Base-by-base conservation (phyloP, 1,140 invertebrate species). In the Neuroterus valhalla region DNA sequence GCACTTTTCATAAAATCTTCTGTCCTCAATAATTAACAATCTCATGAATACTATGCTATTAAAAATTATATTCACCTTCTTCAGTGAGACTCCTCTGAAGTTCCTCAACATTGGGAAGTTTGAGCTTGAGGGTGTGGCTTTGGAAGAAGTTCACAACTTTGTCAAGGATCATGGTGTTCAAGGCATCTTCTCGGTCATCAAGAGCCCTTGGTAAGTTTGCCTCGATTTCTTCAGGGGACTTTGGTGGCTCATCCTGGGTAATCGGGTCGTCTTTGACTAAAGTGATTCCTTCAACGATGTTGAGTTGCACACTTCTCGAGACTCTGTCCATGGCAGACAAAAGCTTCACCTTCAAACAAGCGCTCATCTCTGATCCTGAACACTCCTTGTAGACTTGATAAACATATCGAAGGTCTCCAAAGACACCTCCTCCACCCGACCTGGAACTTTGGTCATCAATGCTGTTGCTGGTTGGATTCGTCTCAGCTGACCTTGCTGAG, bases 331-430 rank as follows among this genome's bases (percentile, higher is more conserved):
- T 89, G 2, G 94, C 93, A 2, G 93, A 92, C 0, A 95, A 88
- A 23, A 96, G 85, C 83, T 96, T 96, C 45, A 95, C 84, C 85
- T 96, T 96, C 4, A 96, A 87, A 78, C 95, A 96, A 21, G 94
- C 92, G 66, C 92, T 92, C 15, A 95, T 82, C 67, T 95, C 94
- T 31, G 91, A 89, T 4, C 91, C 92, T 26, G 93, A 91, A 88
- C 95, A 96, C 76, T 96, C 94, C 84, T 94, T 94, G 87, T 95
- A 96, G 73, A 94, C 89, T 84, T 92, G 91, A 75, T 92, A 92
- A 66, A 92, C 86, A 72, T 90, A 91, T 38, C 90, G 89, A 1
- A 93, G 79, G 50, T 93, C 93, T 12, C 89, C 88, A 38, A 92
- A 87, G 48, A 92, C 70, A 79, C 89, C 84, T 81, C 82, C 84